These are phyloP conservation scores for Geococcyx californianus DNA, from an alignment of 2,113 vertebrate genomes.

Conservation along the genomic window DNA sequence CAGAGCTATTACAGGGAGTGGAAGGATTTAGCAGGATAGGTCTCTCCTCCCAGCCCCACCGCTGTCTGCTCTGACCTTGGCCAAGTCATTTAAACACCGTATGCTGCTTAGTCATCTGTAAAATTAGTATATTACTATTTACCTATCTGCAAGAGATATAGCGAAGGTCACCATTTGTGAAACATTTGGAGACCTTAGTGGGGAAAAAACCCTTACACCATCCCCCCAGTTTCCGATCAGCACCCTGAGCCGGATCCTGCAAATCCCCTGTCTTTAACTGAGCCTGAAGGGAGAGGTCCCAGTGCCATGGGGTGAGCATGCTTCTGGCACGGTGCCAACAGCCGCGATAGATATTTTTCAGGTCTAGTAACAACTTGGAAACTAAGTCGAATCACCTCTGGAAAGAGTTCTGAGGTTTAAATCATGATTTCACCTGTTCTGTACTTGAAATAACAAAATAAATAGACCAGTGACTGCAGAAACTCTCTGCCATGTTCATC, in stretches of 20 bases:
- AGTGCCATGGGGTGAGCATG: background rate
- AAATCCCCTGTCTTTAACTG: fast-evolving
- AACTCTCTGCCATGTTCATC: background rate
- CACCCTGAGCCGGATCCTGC: background rate
- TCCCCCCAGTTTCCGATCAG: background rate
- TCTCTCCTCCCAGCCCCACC: background rate
- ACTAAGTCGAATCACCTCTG: background rate
- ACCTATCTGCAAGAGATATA: background rate
- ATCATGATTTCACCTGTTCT: background rate
- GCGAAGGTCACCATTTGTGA: background rate
- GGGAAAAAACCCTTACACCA: background rate
- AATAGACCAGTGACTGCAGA: background rate
- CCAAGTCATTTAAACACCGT: conserved; percentile 19
- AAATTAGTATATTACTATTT: conserved; percentile 50
- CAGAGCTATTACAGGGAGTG: background rate
- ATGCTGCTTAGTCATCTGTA: conserved; percentile 39
- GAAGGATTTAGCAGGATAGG: background rate
- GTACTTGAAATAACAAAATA: background rate
- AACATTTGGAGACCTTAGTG: background rate
- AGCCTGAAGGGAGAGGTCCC: background rate
- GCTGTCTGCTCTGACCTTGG: conserved; percentile 15
- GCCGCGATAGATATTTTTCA: background rate
- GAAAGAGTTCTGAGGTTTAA: background rate
- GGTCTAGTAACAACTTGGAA: background rate
- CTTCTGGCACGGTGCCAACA: background rate